Base-by-base conservation (phyloP, 2,797 vertebrate genomes). In the Loris lydekkerianus region DNA sequence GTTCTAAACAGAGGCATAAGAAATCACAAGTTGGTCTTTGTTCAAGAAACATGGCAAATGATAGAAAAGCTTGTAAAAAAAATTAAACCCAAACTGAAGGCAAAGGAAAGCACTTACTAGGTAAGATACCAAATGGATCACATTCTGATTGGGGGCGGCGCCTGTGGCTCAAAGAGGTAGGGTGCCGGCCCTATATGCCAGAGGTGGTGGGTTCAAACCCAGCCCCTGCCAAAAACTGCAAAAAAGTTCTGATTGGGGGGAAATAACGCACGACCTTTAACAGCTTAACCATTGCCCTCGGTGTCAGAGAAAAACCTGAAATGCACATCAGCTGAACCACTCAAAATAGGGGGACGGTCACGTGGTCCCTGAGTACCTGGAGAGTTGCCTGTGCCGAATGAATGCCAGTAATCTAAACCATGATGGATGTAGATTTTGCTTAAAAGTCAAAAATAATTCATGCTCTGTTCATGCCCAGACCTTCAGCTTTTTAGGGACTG, bases 21-120 rank as follows among this genome's bases (percentile, higher is more conserved):
- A 61, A 25, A 80, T 83, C 69, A 31, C 58, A 95, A 40, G 6
- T 94, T 85, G 46, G 20, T 60, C 67, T 93, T 89, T 78, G 53
- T 91, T 93, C 61, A 92, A 77, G 34, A 93, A 93, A 90, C 14
- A 58, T 65, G 34, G 69, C 77, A 49, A 84, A 88, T 17, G 37
- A 67, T 85, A 83, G 53, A 53, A 81, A 72, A 80, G 21, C 65
- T 88, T 69, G 58, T 34, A 34, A 72, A 92, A 93, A 82, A 40
- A 69, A 76, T 49, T n/a, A 88, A 83, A 67, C 5, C 61, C 25
- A 80, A 91, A 80, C 8, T 17, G 29, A 91, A 78, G 60, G 37
- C 18, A 76, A 20, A 56, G 69, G 75, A 75, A 94, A 78, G 20
- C 72, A 25, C 43, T 37, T 37, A 20, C 13, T 14, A 29, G 37